Evolutionary conservation across 2,888 invertebrate genomes (phyloP), one percentile per base, ranked within the genome.

Genomic region (Seira ritae): DNA sequence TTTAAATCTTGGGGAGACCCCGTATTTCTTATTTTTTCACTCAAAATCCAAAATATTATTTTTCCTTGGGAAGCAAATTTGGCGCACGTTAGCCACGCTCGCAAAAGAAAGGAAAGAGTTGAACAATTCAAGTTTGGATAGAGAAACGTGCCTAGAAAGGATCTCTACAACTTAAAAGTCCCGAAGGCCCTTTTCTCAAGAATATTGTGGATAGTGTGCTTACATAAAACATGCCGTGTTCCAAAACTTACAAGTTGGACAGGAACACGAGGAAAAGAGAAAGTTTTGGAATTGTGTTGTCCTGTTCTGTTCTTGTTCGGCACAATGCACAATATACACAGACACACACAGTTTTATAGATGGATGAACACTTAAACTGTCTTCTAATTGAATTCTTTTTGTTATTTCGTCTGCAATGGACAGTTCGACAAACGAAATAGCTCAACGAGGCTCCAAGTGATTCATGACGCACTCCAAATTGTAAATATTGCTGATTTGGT

Each of bases 401-500:
- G n/a, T 62, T 76, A 37, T 82, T 55, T 80, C 72, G 46, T 68
- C 67, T 42, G 20, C 20, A 22, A 74, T 84, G 82, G 79, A 90
- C 91, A 93, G 93, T 97, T 97, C 91, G 97, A 97, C 90, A 95
- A 95, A 90, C 93, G 97, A 84, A 97, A 97, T 91, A 96, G 96
- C 86, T 96, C 96, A 91, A 96, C 96, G 74, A 92, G 97, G 86
- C 93, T 95, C 17, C 95, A 96, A 91, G 96, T 97, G 88, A 95
- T 98, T 89, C 96, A 97, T 91, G 98, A 98, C 91, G 96, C 97
- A 87, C 96, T 98, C 91, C 97, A 98, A 93, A 97, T 98, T 89
- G 97, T 98, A 89, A 99, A 99, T 92, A 97, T 98, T 91, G 97
- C 98, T 84, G 99, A 99, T 93, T 92, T 98, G 94, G 97, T 97